Evolutionary conservation across 2,888 invertebrate genomes (phyloP).

Genomic region (Ophion ellenae): DNA sequence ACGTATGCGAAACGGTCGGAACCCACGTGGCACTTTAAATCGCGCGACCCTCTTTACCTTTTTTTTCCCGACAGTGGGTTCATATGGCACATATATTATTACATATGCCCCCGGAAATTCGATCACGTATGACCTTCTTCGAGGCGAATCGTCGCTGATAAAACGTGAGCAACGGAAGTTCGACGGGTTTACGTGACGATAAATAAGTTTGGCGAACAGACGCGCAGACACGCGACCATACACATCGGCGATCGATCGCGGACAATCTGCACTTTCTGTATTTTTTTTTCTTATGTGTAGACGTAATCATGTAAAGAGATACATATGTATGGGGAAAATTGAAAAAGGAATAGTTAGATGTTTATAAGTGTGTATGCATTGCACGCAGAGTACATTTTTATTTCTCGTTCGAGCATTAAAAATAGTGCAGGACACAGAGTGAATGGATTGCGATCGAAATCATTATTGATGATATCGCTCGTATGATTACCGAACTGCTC

Average conservation of each 20-base stretch:
- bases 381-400: background rate
- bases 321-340: no score
- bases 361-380: background rate
- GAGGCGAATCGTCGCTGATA: constrained; percentile 26
- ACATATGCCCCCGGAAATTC: constrained; percentile 50
- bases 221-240: constrained; percentile 34
- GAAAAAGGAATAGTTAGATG: background rate
- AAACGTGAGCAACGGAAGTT: constrained; percentile 46
- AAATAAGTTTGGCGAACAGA: constrained; percentile 30
- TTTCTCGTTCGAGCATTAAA: background rate
- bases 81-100: constrained; percentile 5
- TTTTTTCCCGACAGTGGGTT: background rate
- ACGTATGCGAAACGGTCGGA: background rate
- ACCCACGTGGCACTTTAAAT: background rate
- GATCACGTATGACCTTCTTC: constrained; percentile 55
- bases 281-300: background rate
- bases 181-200: constrained; percentile 44
- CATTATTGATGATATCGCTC: constrained; percentile 42
- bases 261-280: background rate
- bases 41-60: background rate
- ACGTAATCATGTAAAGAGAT: no score
- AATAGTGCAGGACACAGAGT: constrained; percentile 2
- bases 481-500: constrained; percentile 34
- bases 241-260: constrained; percentile 34
- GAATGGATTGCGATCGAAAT: constrained; percentile 34